Conservation (phyloP, 2,113 vertebrate genomes). For the Hippopotamus amphibius region DNA sequence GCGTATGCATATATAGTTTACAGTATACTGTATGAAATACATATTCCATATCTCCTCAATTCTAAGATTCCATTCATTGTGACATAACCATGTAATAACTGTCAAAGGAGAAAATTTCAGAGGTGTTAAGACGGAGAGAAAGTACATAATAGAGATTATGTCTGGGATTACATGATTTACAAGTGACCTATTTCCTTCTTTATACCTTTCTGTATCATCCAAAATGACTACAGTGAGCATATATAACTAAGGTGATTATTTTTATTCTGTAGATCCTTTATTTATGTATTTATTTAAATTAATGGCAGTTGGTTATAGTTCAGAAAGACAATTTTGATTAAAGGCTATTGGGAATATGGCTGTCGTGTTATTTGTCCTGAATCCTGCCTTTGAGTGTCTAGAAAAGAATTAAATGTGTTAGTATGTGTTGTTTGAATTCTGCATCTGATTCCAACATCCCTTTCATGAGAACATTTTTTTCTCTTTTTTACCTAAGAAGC, state of each 20-base stretch:
- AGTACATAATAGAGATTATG: conserved; percentile 14
- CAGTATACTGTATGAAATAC: neutral
- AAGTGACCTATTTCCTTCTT: neutral
- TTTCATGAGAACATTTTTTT: conserved; percentile 55
- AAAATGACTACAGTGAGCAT: conserved; percentile 24
- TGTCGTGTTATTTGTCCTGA: conserved; percentile 20
- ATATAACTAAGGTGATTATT: conserved; percentile 22
- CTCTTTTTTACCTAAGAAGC: conserved; percentile 90
- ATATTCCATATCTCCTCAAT: neutral
- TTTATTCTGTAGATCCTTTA: conserved; percentile 35
- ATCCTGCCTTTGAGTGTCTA: neutral
- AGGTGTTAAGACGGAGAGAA: neutral
- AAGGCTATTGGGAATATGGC: neutral
- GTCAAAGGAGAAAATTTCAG: neutral
- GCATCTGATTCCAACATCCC: neutral
- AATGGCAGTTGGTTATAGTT: conserved; percentile 21
- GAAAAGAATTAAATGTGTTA: conserved; percentile 13
- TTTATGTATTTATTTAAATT: conserved; percentile 2
- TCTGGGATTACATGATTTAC: conserved; percentile 12
- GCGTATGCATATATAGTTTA: neutral
- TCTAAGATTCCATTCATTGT: conserved; percentile 3
- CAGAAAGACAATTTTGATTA: neutral
- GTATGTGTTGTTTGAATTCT: conserved; percentile 8
- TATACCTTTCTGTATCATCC: conserved; percentile 26
- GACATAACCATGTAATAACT: neutral